Base-by-base conservation (phyloP, 2,888 invertebrate genomes). In the Candidula unifasciata region DNA sequence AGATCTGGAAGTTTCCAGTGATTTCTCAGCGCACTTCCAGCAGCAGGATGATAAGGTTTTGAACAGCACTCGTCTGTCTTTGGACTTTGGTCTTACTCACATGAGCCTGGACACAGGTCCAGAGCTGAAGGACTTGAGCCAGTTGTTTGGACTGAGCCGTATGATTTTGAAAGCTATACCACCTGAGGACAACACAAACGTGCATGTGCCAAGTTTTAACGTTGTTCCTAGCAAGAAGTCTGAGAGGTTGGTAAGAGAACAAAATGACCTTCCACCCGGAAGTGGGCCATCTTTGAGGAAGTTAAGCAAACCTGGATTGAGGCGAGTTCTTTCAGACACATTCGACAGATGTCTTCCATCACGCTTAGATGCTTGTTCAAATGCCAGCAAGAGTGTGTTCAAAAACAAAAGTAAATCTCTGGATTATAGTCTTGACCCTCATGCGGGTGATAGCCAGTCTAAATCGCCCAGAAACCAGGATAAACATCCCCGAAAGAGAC, bases 261-360 rank as follows among this genome's bases (percentile, higher is more conserved):
- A 68, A n/a, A 68, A 21, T 33, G 83, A 79, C 13, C 64, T 54
- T 35, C 79, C 73, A 27, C 71, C 83, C 10, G 44, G 64, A n/a
- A 83, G 79, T 80, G 83, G 69, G 5, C 73, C 73, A 33, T 35
- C 44, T 18, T 30, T 64, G 30, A 66, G 80, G 30, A 84, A 80
- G 37, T 52, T 84, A 68, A 80, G 80, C 54, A 74, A 37, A 54
- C 84, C 84, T 66, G 84, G 84, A 24, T 37, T 84, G 54, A 74
- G 84, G 21, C 80, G 84, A 3, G 84, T 84, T 66, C 69, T 84
- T 5, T 84, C 84, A 54, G 84, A 84, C 68, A 84, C 84, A 35
- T 84, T 84, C 68, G 84, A 84, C 54, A 84, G 79, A 35, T 84
- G 84, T 68, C 24, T 80, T 73, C 35, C 68, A n/a, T 69, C 37